Conservation (phyloP, 2,888 invertebrate species). For the Tyria jacobaeae region DNA sequence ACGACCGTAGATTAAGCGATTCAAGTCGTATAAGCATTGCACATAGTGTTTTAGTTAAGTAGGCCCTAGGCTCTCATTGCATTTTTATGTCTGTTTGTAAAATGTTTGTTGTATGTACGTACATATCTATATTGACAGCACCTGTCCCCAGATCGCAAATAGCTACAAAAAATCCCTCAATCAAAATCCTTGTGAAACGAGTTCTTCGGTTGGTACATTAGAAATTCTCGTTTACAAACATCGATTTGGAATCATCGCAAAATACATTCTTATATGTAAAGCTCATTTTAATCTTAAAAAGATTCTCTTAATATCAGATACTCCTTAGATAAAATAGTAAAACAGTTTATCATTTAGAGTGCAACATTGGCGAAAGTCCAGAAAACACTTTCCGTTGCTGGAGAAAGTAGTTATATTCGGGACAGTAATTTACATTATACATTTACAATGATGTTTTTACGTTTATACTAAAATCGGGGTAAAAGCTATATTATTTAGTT, state of each 20-base stretch:
- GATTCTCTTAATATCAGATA: neutral
- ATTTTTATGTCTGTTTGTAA: neutral
- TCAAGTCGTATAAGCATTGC: neutral
- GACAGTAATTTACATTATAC: conserved; percentile 22
- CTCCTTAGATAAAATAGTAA: conserved; percentile 15
- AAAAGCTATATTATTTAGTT: conserved; percentile 11
- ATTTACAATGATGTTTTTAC: conserved; percentile 19
- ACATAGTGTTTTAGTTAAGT: neutral
- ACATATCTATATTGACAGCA: neutral
- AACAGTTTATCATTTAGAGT: conserved; percentile 43
- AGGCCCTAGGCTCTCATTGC: too few species aligned
- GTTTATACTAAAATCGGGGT: conserved; percentile 3
- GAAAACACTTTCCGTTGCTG: conserved; percentile 43
- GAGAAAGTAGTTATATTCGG: conserved; percentile 55
- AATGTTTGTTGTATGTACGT: neutral
- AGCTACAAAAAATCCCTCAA: too few species aligned
- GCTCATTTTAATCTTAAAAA: neutral
- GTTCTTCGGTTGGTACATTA: neutral
- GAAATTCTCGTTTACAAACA: neutral
- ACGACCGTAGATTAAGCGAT: neutral
- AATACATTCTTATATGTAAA: too few species aligned
- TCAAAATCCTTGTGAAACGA: too few species aligned
- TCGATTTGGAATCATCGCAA: too few species aligned
- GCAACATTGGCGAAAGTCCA: conserved; percentile 60
- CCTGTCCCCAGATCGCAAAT: too few species aligned